Base-by-base conservation (phyloP, 2,797 vertebrate species). In the Trachurus trachurus region DNA sequence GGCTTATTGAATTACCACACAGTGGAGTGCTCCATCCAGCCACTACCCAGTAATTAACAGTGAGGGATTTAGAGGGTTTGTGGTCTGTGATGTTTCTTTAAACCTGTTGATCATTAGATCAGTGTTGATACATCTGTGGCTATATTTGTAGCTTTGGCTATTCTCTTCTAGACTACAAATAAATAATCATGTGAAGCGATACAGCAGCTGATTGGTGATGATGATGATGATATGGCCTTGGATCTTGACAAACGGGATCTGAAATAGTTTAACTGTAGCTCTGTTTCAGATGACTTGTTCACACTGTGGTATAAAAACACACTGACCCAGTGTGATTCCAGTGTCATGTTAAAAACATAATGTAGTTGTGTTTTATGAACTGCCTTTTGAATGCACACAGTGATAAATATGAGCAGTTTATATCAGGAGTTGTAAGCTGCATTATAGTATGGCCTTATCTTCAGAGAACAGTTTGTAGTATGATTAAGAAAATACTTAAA, bases 1-100 rank as follows among this genome's bases (percentile, higher is more conserved):
- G 65, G 87, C 76, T 94, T 92, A 93, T 93, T 93, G 92, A 93
- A 92, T 94, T 92, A 90, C 83, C 76, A 82, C 85, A 86, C 81
- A 82, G 83, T 71, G 76, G 77, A 92, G 84, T 50, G 75, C 84
- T 89, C 81, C 85, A 83, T 87, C 74, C 68, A 77, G 80, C 82
- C 85, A 84, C 68, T 76, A 78, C 65, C 81, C 79, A 88, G 87
- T 92, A 91, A 93, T 93, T 92, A 94, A 89, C 84, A 88, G 74
- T 77, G 31, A 91, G 76, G 79, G 84, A 89, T 91, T 93, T 91
- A 52, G 62, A 63, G 37, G 65, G 78, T 86, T 89, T 91, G 62
- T 70, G 74, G 77, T 87, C 67, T 73, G 70, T 76, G 74, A 80
- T 82, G 61, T 87, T 85, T 80, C 74, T 78, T 85, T 72, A 70